These are phyloP conservation scores for Lutraria rhynchaena DNA, from an alignment of 1,140 invertebrate genomes.

Conservation along the genomic window DNA sequence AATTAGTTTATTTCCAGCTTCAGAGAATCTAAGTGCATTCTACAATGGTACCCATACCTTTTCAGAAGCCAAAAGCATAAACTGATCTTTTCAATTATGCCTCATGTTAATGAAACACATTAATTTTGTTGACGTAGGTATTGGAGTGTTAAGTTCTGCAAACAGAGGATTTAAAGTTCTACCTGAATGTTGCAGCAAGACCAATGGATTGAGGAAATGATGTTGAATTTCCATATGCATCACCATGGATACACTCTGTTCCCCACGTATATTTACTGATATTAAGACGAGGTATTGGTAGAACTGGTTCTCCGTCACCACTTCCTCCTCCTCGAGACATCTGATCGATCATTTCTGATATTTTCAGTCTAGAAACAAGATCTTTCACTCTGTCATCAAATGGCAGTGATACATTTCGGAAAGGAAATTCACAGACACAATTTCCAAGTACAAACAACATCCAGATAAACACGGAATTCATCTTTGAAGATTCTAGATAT, in stretches of 20 bases:
- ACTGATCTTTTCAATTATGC: too few relatives aligned
- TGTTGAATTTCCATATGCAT: conserved; percentile 73
- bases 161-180: conserved; percentile 40
- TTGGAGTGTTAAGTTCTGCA: too few relatives aligned
- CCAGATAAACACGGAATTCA: background rate
- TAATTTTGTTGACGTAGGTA: background rate
- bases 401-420: conserved; percentile 71
- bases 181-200: conserved; percentile 79
- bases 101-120: too few relatives aligned
- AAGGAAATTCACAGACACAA: conserved; percentile 58
- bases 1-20: too few relatives aligned
- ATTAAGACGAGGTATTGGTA: conserved; percentile 73
- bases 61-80: too few relatives aligned
- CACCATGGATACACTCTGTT: conserved; percentile 79
- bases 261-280: conserved; percentile 78
- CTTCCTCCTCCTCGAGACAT: conserved; percentile 75
- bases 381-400: conserved; percentile 74
- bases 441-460: background rate
- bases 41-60: too few relatives aligned
- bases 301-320: conserved; percentile 71
- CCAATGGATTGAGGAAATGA: conserved; percentile 79
- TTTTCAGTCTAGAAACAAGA: conserved; percentile 72
- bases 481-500: background rate
- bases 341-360: conserved; percentile 77
- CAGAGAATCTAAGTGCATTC: too few relatives aligned